phyloP scores from a whole-genome alignment of 1,140 invertebrate genomes.

The Sinella curviseta region DNA sequence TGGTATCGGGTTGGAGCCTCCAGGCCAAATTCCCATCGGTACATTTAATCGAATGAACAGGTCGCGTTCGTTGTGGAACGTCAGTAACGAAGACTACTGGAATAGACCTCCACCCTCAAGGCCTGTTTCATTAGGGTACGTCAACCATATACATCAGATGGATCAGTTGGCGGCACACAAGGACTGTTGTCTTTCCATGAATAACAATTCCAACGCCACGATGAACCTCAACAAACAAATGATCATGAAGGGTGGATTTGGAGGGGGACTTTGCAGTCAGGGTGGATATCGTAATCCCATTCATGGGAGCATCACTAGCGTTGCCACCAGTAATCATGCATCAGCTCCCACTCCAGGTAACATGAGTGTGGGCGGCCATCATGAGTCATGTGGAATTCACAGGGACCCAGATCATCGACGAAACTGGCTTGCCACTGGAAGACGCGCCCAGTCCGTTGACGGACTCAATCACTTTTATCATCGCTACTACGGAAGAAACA shows the following conservation, averaged over 20 bases:
- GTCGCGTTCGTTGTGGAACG: slow-evolving; percentile 44
- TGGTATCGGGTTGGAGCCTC: slow-evolving; percentile 46
- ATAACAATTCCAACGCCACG: not conserved
- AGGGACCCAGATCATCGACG: slow-evolving; percentile 15
- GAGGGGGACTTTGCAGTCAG: not conserved
- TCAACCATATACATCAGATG: slow-evolving; percentile 44
- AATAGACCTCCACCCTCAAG: slow-evolving; percentile 50
- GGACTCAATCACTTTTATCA: slow-evolving; percentile 42
- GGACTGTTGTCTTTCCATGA: not conserved
- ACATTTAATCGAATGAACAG: slow-evolving; percentile 25
- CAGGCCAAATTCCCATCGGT: slow-evolving; percentile 17
- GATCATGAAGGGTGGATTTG: not conserved
- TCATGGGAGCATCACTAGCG: not conserved
- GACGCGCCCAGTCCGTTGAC: slow-evolving; percentile 41
- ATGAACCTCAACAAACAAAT: slow-evolving; percentile 16
- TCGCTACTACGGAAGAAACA: slow-evolving; percentile 41
- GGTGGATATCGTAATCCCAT: not conserved
- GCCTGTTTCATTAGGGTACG: slow-evolving; percentile 50
- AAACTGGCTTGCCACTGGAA: slow-evolving; percentile 26
- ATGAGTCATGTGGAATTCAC: not conserved
- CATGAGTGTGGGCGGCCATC: not conserved
- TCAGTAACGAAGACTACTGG: slow-evolving; percentile 50
- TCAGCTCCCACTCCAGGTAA: not conserved
- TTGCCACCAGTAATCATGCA: not conserved
- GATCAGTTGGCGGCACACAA: slow-evolving; percentile 8